Conservation (phyloP, 2,113 vertebrate species). For the Pipa parva region DNA sequence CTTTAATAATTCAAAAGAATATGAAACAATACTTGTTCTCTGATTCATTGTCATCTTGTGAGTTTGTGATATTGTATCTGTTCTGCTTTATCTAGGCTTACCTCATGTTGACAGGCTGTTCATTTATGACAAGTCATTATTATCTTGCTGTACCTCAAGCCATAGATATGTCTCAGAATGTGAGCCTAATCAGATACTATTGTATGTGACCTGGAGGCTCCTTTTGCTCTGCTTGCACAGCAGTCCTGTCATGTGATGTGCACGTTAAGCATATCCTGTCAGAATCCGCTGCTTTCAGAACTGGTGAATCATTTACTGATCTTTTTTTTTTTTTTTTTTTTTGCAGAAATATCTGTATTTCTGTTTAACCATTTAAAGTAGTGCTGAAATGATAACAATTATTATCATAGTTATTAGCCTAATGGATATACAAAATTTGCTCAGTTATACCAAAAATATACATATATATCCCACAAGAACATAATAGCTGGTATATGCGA, state of each 20-base stretch:
- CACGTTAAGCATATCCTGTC: constrained; percentile 4
- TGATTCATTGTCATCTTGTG: constrained; percentile 21
- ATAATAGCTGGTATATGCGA: too few relatives aligned
- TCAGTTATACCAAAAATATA: too few relatives aligned
- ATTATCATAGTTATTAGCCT: too few relatives aligned
- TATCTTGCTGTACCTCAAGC: constrained; percentile 30
- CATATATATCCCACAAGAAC: too few relatives aligned
- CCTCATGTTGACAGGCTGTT: constrained; percentile 39
- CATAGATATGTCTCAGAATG: constrained; percentile 29
- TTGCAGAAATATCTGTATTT: neutral
- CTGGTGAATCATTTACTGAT: neutral
- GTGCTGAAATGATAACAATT: too few relatives aligned
- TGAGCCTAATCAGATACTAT: constrained; percentile 32
- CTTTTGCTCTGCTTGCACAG: constrained; percentile 12
- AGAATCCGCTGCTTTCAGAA: neutral
- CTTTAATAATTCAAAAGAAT: neutral
- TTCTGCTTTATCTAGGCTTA: constrained; percentile 34
- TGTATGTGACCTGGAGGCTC: constrained; percentile 33
- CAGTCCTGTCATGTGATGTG: constrained; percentile 12
- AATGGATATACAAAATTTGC: too few relatives aligned
- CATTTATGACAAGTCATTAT: constrained; percentile 39
- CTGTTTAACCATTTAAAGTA: neutral
- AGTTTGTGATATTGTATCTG: constrained; percentile 25
- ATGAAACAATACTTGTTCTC: neutral
- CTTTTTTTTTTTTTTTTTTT: neutral